Percentiles rank a stretch among this genome's conserved stretches.
Evolutionary conservation across 2,888 invertebrate genomes (phyloP).

Genomic region (Drosophila cognata): DNA sequence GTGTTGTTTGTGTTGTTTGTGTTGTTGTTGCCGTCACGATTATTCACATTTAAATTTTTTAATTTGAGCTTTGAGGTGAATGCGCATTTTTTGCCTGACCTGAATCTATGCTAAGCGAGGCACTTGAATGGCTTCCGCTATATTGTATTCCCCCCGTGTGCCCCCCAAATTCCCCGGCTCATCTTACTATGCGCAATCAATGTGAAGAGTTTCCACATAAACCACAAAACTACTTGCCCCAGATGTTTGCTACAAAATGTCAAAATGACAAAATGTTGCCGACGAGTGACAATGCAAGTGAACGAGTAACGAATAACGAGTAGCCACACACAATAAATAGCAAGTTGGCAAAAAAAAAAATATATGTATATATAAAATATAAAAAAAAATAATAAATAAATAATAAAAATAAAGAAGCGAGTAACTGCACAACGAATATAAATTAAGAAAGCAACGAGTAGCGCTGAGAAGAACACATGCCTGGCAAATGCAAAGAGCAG

Average conservation of each 20-base stretch:
- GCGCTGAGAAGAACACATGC: neutral
- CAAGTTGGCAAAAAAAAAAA: too few relatives aligned
- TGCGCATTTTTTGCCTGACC: slow-evolving; percentile 21
- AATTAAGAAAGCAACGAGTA: neutral
- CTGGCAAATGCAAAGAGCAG: neutral
- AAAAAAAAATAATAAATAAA: too few relatives aligned
- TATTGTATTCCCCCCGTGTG: neutral
- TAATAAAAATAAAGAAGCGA: neutral
- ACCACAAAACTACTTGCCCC: slow-evolving; percentile 4
- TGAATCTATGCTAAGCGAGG: slow-evolving; percentile 44
- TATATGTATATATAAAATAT: too few relatives aligned
- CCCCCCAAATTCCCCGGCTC: neutral
- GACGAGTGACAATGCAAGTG: neutral
- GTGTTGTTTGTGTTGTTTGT: neutral
- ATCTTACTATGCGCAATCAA: neutral
- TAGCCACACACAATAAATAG: neutral
- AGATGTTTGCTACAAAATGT: slow-evolving; percentile 11
- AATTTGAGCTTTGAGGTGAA: slow-evolving; percentile 39
- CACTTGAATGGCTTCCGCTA: slow-evolving; percentile 35
- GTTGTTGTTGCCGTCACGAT: slow-evolving; percentile 30
- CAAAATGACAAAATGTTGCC: slow-evolving; percentile 7
- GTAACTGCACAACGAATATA: neutral
- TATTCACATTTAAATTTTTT: slow-evolving; percentile 47
- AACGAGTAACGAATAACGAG: neutral
- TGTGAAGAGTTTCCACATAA: neutral